Evolutionary conservation across 2,888 invertebrate species (phyloP).

Genomic region (Steromphala cineraria): DNA sequence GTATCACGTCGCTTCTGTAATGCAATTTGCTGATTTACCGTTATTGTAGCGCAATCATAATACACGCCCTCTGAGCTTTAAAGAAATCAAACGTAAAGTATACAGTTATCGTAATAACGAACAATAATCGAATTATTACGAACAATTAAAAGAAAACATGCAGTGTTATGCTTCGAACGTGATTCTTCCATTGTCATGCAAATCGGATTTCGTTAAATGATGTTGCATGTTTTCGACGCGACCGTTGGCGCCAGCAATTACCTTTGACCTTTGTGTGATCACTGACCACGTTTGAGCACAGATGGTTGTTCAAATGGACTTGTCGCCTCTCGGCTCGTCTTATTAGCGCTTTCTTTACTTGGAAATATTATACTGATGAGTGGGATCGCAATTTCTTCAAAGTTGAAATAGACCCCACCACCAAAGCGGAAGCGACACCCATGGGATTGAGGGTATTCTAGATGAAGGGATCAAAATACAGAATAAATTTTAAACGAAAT

Average conservation of each 20-base stretch:
- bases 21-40: too few relatives aligned
- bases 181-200: background rate
- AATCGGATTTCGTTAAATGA: background rate
- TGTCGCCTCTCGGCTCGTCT: conserved; percentile 4
- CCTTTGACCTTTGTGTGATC: conserved; percentile 19
- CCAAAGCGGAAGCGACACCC: conserved; percentile 17
- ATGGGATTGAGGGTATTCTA: background rate
- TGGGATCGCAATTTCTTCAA: background rate
- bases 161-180: too few relatives aligned
- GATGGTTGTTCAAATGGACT: conserved; percentile 20
- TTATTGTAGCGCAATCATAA: too few relatives aligned
- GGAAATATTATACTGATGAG: conserved; percentile 18
- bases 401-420: conserved; percentile 1
- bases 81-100: too few relatives aligned
- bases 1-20: too few relatives aligned
- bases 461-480: conserved; percentile 8
- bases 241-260: background rate
- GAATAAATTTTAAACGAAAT: conserved; percentile 6
- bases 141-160: too few relatives aligned
- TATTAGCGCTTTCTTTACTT: background rate
- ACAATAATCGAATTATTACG: too few relatives aligned
- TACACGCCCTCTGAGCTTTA: too few relatives aligned
- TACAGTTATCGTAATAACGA: too few relatives aligned
- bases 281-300: conserved; percentile 6
- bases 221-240: conserved; percentile 13